Evolutionary conservation across 1,140 invertebrate species (phyloP), one percentile per base, ranked within the genome.

Genomic region (Trichonephila clavipes): DNA sequence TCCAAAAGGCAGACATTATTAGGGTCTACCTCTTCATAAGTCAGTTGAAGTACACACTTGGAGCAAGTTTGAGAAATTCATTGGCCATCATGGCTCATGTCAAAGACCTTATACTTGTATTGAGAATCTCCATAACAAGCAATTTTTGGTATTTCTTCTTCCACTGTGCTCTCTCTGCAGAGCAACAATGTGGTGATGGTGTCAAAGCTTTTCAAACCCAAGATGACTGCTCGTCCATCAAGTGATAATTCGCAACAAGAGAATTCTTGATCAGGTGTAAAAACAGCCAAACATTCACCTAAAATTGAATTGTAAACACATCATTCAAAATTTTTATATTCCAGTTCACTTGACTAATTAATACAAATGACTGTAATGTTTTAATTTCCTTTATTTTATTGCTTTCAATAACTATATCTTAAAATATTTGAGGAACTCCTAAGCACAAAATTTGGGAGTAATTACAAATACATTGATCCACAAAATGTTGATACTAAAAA

Each of bases 201-300:
- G 97, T 95, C 16, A 40, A 95, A 95, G 24, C 96, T 96, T 87
- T 95, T 95, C 19, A 96, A 94, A 2, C 96, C 98, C 89, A 98
- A 95, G 0, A 98, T 97, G 2, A 98, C 96, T 72, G 97, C 96
- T 34, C 97, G 96, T 0, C 98, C 98, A 86, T 97, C 97, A 62
- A 97, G 96, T 12, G 97, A 96, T 24, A 98, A 96, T 95, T 98
- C 97, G 95, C 97, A 98, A 1, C 97, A 97, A 34, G 97, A 97
- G 85, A 98, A 97, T 58, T 97, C 96, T 92, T 97, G 96, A 94
- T 97, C 96, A 40, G 98, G 97, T 12, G 97, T 98, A 96, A 98
- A 97, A 19, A 98, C 97, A 44, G 98, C 97, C 94, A 98, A 96
- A 58, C 98, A 96, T 95, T 97, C 97, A 34, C 97, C 98, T 98